Conservation (phyloP, 1,140 invertebrate species). For the Caenorhabditis brenneri region DNA sequence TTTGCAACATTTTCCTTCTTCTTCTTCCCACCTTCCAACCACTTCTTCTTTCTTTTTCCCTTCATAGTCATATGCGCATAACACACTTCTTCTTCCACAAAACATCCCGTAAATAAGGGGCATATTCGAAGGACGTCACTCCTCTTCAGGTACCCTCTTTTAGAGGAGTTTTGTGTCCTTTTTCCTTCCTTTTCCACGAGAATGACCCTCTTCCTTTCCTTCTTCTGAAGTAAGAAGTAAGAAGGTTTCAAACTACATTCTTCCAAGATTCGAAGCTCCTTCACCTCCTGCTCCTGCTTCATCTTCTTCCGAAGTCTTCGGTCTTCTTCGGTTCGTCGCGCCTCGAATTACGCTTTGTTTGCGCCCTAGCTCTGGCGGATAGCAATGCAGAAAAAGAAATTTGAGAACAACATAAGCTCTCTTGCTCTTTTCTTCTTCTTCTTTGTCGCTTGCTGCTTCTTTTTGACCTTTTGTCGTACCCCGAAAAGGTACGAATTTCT, state of each 20-base stretch:
- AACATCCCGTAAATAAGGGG: constrained; percentile 20
- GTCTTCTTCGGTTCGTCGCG: background rate
- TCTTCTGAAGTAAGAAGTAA: no score
- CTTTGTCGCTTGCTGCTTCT: background rate
- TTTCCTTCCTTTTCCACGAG: no score
- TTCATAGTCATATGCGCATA: constrained; percentile 6
- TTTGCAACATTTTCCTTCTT: constrained; percentile 14
- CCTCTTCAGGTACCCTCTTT: background rate
- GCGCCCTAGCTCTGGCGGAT: constrained; percentile 11
- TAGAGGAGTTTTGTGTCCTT: background rate
- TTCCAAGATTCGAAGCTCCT: no score
- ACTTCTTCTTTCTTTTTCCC: background rate
- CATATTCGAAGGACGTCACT: constrained; percentile 27
- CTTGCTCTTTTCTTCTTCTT: background rate
- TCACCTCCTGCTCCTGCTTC: background rate
- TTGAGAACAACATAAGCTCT: constrained; percentile 35
- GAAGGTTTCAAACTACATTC: no score
- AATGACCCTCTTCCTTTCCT: background rate
- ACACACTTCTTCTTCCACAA: background rate
- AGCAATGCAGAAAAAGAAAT: background rate
- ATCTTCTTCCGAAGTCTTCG: no score
- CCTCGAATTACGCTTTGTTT: constrained; percentile 40
- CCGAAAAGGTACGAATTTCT: background rate
- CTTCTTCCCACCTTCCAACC: no score
- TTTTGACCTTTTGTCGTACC: constrained; percentile 16